These are phyloP conservation scores for Thyatira batis DNA, from an alignment of 2,888 invertebrate genomes.

Conservation along the genomic window DNA sequence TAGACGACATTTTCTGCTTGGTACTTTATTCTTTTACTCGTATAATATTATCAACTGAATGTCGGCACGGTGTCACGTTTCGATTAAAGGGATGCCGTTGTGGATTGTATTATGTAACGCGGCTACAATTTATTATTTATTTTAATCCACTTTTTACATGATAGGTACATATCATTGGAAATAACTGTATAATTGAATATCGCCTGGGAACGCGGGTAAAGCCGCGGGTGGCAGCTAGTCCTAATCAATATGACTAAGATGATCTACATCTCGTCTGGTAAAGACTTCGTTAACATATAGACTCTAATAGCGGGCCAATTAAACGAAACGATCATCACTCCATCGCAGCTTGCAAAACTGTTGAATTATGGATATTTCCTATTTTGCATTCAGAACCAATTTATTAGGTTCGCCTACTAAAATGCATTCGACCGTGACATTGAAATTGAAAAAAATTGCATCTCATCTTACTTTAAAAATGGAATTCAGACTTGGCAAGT, in stretches of 20 bases:
- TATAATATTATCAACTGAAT: neutral
- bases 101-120: too few species aligned
- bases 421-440: neutral
- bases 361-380: neutral
- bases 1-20: neutral
- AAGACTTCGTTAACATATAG: too few species aligned
- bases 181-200: too few species aligned
- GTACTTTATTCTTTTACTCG: neutral
- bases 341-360: neutral
- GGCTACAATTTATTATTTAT: too few species aligned
- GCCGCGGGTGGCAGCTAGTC: too few species aligned
- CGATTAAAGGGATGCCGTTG: neutral
- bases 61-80: neutral
- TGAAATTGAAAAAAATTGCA: neutral
- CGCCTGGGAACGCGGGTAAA: too few species aligned
- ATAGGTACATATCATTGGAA: too few species aligned
- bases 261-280: too few species aligned
- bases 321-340: neutral
- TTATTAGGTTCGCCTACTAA: neutral
- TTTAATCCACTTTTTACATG: too few species aligned
- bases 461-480: neutral
- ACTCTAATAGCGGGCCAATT: neutral
- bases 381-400: neutral
- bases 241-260: too few species aligned
- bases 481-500: neutral